A percentile compares a stretch with the other conserved stretches of the same genome.
Conservation (phyloP, 1,140 invertebrate genomes). For the Zelostemma sp. region DNA sequence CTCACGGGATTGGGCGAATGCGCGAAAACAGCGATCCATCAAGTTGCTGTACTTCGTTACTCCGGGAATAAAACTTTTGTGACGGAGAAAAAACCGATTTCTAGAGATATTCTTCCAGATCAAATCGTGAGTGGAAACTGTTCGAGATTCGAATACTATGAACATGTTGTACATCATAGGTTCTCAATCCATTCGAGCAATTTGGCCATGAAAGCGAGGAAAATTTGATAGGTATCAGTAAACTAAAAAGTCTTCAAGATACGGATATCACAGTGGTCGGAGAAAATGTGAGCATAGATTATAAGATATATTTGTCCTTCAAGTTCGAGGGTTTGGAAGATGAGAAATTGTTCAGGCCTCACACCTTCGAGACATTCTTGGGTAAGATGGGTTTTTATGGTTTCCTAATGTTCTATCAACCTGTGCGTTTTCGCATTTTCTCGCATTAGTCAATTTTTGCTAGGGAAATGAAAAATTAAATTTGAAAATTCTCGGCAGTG, state of each 20-base stretch:
- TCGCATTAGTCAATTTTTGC: too few species aligned
- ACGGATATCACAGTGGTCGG: slow-evolving; percentile 75
- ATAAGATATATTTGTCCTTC: slow-evolving; percentile 84
- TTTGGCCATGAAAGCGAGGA: slow-evolving; percentile 73
- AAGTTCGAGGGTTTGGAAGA: slow-evolving; percentile 78
- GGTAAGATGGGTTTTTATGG: too few species aligned
- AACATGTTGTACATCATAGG: slow-evolving; percentile 66
- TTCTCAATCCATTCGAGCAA: slow-evolving; percentile 82
- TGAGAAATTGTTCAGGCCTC: slow-evolving; percentile 80
- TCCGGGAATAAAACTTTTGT: neutral
- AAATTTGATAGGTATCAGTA: slow-evolving; percentile 81
- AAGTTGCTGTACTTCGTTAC: slow-evolving; percentile 40
- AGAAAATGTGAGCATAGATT: slow-evolving; percentile 75
- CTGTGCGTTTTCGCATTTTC: too few species aligned
- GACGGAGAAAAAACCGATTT: neutral
- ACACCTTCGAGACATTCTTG: slow-evolving; percentile 81
- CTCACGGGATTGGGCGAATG: slow-evolving; percentile 70
- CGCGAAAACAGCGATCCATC: slow-evolving; percentile 25
- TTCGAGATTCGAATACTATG: neutral
- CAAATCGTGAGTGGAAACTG: neutral
- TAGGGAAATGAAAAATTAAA: too few species aligned
- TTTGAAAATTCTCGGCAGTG: slow-evolving; percentile 29
- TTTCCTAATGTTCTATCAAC: too few species aligned
- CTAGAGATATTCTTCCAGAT: neutral
- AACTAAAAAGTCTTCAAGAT: slow-evolving; percentile 76